These are phyloP conservation scores for Spea bombifrons DNA, from an alignment of 2,113 vertebrate genomes.

Conservation along the genomic window DNA sequence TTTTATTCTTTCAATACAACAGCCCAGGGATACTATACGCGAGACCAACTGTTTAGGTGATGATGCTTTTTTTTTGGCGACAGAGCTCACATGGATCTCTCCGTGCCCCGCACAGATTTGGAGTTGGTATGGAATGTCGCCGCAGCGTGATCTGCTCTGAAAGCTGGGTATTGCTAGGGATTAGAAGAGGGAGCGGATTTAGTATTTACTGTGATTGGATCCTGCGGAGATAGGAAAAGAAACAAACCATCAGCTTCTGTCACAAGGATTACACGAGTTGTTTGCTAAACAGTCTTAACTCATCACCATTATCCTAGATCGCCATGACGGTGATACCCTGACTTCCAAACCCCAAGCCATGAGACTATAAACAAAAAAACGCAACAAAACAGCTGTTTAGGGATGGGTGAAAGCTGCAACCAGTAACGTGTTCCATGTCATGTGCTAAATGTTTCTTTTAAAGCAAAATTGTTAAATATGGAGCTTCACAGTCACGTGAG, in stretches of 20 bases:
- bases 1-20: no score
- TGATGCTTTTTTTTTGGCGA: neutral
- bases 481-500: no score
- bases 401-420: no score
- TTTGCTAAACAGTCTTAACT: neutral
- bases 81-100: neutral
- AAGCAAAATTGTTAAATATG: no score
- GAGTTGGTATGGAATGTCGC: conserved; percentile 13
- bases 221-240: conserved; percentile 12
- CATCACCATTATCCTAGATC: neutral
- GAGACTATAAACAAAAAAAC: no score
- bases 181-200: conserved; percentile 36
- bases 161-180: conserved; percentile 12
- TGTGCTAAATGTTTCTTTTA: no score
- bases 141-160: conserved; percentile 8
- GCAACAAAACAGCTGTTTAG: no score
- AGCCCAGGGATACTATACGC: no score
- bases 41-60: neutral
- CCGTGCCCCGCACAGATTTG: neutral
- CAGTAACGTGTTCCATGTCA: no score
- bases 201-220: conserved; percentile 28
- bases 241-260: conserved; percentile 7
- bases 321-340: neutral
- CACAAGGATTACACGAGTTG: neutral
- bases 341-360: no score